Evolutionary conservation across 2,113 vertebrate species (phyloP).

Genomic region (Suncus etruscus): DNA sequence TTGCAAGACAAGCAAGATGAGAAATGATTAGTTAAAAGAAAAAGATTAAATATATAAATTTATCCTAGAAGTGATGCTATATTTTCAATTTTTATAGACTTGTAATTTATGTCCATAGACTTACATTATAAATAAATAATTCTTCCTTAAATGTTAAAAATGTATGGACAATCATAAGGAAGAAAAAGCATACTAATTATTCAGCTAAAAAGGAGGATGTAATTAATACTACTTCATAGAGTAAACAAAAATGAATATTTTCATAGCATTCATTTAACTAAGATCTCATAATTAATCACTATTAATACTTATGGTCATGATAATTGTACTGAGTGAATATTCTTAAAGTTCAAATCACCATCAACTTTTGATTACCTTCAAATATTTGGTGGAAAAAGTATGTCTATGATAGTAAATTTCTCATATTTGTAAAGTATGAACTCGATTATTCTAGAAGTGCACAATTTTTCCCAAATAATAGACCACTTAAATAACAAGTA

Average conservation of each 20-base stretch:
- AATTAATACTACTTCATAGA: slow-evolving; percentile 47
- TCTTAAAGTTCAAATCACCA: slow-evolving; percentile 50
- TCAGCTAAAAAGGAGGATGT: slow-evolving; percentile 44
- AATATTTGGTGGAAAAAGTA: background rate
- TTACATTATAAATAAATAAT: slow-evolving; percentile 7
- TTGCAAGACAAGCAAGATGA: background rate
- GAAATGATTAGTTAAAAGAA: background rate
- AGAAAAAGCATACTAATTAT: background rate
- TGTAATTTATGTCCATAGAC: background rate
- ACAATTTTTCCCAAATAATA: background rate
- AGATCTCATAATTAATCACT: slow-evolving; percentile 58
- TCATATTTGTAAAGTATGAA: background rate
- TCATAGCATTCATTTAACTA: slow-evolving; percentile 59
- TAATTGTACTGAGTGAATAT: slow-evolving; percentile 20
- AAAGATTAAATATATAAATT: background rate
- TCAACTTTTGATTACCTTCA: background rate
- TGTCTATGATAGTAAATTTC: too few relatives aligned
- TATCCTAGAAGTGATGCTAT: background rate
- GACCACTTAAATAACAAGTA: background rate
- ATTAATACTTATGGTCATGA: slow-evolving; percentile 61
- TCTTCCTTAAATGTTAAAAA: background rate
- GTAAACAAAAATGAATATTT: slow-evolving; percentile 67
- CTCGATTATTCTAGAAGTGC: background rate
- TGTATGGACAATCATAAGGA: background rate
- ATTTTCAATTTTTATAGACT: background rate